These are phyloP conservation scores for Phalacrocorax aristotelis DNA, from an alignment of 2,113 vertebrate genomes.

Conservation along the genomic window DNA sequence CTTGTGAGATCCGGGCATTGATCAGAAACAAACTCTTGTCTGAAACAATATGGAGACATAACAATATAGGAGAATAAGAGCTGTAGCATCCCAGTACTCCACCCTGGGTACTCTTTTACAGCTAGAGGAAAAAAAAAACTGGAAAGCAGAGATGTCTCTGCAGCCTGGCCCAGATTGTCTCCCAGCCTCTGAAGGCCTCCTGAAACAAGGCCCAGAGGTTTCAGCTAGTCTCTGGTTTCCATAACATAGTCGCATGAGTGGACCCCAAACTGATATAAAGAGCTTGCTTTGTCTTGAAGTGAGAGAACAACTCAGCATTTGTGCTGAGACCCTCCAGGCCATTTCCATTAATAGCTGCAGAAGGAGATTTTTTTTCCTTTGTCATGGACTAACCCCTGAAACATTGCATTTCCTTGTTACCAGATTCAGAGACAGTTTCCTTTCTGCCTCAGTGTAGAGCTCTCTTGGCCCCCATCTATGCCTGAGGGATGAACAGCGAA, in stretches of 20 bases:
- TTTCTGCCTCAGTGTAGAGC: background rate
- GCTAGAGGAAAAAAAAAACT: slow-evolving; percentile 1
- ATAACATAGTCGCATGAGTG: background rate
- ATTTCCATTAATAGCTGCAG: background rate
- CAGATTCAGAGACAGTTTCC: background rate
- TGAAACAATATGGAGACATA: slow-evolving; percentile 72
- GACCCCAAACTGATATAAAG: background rate
- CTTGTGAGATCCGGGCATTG: slow-evolving; percentile 93
- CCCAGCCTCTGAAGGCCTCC: background rate
- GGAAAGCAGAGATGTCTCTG: background rate
- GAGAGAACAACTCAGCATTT: background rate
- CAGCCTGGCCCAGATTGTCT: background rate
- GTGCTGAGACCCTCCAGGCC: background rate
- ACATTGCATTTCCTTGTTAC: background rate
- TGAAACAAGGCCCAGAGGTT: background rate
- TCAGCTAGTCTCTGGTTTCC: background rate
- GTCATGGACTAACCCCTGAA: background rate
- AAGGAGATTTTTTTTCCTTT: background rate
- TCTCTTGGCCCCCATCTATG: background rate
- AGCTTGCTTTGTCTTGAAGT: background rate
- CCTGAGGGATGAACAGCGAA: background rate
- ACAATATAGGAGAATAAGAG: background rate
- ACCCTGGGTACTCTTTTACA: background rate
- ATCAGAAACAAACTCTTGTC: slow-evolving; percentile 96
- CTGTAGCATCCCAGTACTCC: background rate